A percentile compares a stretch with the other conserved stretches of the same genome.
Conservation (phyloP, 2,888 invertebrate genomes). For the Meteorus cinctellus region DNA sequence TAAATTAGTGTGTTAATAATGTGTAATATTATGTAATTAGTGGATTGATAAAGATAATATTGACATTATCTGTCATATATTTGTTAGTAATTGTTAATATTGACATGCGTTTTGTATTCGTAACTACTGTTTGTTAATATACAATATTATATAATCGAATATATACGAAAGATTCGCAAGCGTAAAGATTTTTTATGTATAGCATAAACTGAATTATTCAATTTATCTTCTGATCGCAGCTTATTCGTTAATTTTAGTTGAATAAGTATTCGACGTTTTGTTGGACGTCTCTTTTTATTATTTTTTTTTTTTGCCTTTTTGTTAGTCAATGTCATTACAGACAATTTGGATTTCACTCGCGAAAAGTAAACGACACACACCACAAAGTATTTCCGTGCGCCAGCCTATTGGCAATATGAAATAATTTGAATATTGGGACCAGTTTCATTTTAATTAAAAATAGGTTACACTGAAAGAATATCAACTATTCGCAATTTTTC, state of each 20-base stretch:
- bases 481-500: neutral
- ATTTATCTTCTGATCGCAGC: neutral
- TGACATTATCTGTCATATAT: constrained; percentile 32
- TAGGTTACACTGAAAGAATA: neutral
- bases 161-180: neutral
- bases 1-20: constrained; percentile 38
- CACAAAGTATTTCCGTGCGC: constrained; percentile 4
- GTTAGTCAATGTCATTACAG: neutral
- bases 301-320: constrained; percentile 3
- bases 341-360: constrained; percentile 9
- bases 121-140: constrained; percentile 20
- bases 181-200: constrained; percentile 2
- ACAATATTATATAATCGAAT: constrained; percentile 8
- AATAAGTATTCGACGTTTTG: neutral
- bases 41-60: constrained; percentile 10
- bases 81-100: constrained; percentile 25
- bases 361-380: neutral
- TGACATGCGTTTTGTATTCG: constrained; percentile 40
- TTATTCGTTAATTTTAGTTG: neutral
- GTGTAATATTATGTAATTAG: constrained; percentile 38
- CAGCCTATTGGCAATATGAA: neutral
- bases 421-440: neutral
- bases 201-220: neutral
- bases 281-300: neutral
- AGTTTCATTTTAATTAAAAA: neutral